Percentiles rank a stretch among this genome's conserved stretches.
Conservation (phyloP, 1,140 invertebrate species). For the Macrobrachium rosenbergii region DNA sequence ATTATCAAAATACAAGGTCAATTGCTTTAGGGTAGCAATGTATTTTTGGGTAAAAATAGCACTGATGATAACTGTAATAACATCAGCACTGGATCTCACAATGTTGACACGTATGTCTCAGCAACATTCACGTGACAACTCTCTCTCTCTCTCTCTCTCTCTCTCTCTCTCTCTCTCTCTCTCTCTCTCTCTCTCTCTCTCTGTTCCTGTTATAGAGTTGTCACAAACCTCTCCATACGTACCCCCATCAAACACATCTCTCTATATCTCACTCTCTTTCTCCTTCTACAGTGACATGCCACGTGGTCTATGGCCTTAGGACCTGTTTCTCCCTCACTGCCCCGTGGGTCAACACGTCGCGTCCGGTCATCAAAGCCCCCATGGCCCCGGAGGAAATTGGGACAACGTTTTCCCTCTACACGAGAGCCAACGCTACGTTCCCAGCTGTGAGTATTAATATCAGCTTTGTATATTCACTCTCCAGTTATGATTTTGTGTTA, state of each 20-base stretch:
- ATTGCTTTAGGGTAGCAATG: no score
- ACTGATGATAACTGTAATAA: background rate
- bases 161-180: slow-evolving; percentile 15
- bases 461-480: no score
- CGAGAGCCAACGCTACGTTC: slow-evolving; percentile 23
- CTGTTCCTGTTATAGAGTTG: no score
- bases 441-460: slow-evolving; percentile 28
- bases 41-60: no score
- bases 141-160: slow-evolving; percentile 4
- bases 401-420: slow-evolving; percentile 46
- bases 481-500: no score
- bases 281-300: slow-evolving; percentile 18
- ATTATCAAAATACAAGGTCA: no score
- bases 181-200: slow-evolving; percentile 6
- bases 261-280: background rate
- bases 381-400: slow-evolving; percentile 31
- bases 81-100: background rate
- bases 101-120: no score
- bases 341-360: slow-evolving; percentile 43
- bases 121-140: no score
- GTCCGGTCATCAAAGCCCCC: slow-evolving; percentile 34
- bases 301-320: slow-evolving; percentile 34
- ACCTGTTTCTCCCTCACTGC: slow-evolving; percentile 33
- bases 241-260: background rate
- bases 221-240: background rate